Evolutionary conservation across 2,113 vertebrate genomes (phyloP).

Genomic region (Puntigrus tetrazona): DNA sequence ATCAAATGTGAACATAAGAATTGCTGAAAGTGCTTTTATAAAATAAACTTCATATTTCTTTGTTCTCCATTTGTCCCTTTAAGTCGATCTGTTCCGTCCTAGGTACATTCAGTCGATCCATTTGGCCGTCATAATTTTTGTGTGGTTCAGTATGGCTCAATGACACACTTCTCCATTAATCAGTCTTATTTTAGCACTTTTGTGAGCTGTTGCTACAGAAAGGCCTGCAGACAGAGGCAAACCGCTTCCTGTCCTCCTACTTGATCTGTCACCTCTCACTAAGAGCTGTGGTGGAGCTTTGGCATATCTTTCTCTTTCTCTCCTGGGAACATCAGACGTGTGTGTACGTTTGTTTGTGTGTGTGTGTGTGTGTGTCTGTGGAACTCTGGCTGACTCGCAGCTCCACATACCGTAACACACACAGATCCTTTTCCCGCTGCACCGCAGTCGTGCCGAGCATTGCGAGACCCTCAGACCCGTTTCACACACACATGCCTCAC

Average conservation of each 20-base stretch:
- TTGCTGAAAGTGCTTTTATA: background rate
- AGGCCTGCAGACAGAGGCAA: background rate
- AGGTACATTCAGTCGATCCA: background rate
- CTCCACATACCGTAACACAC: constrained; percentile 38
- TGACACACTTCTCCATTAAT: background rate
- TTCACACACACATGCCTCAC: constrained; percentile 47
- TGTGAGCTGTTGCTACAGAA: background rate
- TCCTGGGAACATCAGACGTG: constrained; percentile 1
- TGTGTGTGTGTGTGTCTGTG: constrained; percentile 7
- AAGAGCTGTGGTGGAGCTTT: constrained; percentile 14
- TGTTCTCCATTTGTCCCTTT: background rate
- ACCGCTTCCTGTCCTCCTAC: background rate
- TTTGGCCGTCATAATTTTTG: background rate
- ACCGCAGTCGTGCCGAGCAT: constrained; percentile 41
- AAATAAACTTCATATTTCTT: background rate
- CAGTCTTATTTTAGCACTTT: background rate
- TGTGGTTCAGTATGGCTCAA: background rate
- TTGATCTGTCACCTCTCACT: constrained; percentile 8
- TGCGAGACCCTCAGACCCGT: constrained; percentile 34
- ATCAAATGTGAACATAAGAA: background rate
- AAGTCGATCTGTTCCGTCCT: background rate
- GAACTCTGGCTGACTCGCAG: constrained; percentile 44
- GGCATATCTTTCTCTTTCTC: constrained; percentile 11
- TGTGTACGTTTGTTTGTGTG: constrained; percentile 5
- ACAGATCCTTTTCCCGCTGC: constrained; percentile 41